Conservation (phyloP, 1,140 invertebrate species). For the Ceratina australensis region DNA sequence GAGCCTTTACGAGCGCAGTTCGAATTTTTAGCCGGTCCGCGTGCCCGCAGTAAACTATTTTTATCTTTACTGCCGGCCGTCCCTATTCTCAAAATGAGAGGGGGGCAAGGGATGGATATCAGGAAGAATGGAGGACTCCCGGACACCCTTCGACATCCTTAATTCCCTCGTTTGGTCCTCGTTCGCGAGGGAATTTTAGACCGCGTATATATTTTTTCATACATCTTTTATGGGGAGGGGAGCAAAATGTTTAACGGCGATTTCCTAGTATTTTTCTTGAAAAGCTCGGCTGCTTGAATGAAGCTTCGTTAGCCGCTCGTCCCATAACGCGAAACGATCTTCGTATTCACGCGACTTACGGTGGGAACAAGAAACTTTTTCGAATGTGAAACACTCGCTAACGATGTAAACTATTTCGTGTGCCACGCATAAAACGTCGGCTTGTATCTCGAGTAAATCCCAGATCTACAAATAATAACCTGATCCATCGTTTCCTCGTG, state of each 20-base stretch:
- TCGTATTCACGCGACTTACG: background rate
- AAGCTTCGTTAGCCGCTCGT: background rate
- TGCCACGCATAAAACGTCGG: background rate
- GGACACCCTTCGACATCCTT: slow-evolving; percentile 46
- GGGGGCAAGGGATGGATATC: slow-evolving; percentile 20
- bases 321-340: background rate
- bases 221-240: slow-evolving; percentile 11
- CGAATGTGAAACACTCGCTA: background rate
- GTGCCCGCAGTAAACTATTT: slow-evolving; percentile 40
- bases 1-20: slow-evolving; percentile 34
- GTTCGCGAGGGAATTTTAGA: slow-evolving; percentile 38
- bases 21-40: slow-evolving; percentile 35
- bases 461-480: slow-evolving; percentile 19
- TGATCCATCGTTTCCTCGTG: background rate
- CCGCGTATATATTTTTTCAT: slow-evolving; percentile 30
- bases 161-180: slow-evolving; percentile 45
- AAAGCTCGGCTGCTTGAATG: background rate
- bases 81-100: slow-evolving; percentile 45
- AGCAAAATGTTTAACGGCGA: background rate
- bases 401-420: too few species aligned
- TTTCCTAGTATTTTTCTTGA: too few species aligned
- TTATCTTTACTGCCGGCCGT: slow-evolving; percentile 56
- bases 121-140: slow-evolving; percentile 32
- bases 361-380: background rate
- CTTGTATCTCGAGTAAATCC: background rate